These are phyloP conservation scores for Eriosoma lanigerum DNA, from an alignment of 1,140 invertebrate genomes.

Conservation along the genomic window DNA sequence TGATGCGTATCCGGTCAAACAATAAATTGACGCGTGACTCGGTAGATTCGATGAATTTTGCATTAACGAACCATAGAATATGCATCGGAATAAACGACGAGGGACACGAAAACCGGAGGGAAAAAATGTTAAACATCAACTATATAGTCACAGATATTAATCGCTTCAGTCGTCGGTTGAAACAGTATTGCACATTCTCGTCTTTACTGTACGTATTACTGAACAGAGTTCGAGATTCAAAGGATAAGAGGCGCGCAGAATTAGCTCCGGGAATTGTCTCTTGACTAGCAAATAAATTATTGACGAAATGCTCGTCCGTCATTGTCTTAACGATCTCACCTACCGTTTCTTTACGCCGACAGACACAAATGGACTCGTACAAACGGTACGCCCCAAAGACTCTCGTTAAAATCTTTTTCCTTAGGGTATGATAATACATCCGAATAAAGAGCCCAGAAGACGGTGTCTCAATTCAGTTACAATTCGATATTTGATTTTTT, in stretches of 20 bases:
- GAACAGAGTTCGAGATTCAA: constrained; percentile 2
- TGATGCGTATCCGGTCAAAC: constrained; percentile 32
- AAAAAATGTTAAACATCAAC: neutral
- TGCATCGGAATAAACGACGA: constrained; percentile 15
- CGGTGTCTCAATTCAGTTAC: neutral
- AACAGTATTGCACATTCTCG: neutral
- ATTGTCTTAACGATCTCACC: constrained; percentile 42
- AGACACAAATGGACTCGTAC: constrained; percentile 30
- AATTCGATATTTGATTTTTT: no score
- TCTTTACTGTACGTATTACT: neutral
- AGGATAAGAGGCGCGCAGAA: neutral
- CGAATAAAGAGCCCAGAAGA: neutral
- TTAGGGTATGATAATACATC: constrained; percentile 24
- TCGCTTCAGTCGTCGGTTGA: neutral
- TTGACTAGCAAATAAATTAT: constrained; percentile 34
- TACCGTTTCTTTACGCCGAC: constrained; percentile 27
- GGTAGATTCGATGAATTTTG: neutral
- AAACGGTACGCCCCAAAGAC: constrained; percentile 12
- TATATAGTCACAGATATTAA: neutral
- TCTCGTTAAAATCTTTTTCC: constrained; percentile 16
- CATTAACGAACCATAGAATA: constrained; percentile 39
- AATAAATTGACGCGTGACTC: constrained; percentile 28
- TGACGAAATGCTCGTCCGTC: constrained; percentile 42
- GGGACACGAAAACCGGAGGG: neutral
- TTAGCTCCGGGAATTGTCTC: neutral